Percentiles rank a stretch among this genome's conserved stretches.
These are phyloP conservation scores for Sialis lutaria DNA, from an alignment of 2,888 invertebrate genomes.

Conservation along the genomic window DNA sequence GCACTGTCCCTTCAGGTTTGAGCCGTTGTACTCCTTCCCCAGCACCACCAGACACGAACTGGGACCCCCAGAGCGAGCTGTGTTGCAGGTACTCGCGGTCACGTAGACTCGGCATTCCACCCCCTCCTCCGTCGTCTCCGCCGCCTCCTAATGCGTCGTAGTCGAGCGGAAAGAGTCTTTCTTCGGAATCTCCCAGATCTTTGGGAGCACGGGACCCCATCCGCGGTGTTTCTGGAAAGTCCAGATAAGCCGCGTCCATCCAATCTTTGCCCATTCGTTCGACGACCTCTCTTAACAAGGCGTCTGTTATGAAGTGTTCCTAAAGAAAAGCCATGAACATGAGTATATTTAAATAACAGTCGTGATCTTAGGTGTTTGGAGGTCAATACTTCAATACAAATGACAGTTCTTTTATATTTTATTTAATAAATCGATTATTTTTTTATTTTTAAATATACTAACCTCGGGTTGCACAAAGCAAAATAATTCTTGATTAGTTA, in stretches of 20 bases:
- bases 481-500: too few species aligned
- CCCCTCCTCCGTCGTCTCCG: conserved; percentile 30
- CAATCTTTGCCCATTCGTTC: conserved; percentile 64
- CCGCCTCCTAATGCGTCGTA: conserved; percentile 53
- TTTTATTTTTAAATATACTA: too few species aligned
- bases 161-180: conserved; percentile 35
- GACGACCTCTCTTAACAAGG: conserved; percentile 56
- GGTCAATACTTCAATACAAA: too few species aligned
- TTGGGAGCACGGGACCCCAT: conserved; percentile 22
- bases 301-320: conserved; percentile 50
- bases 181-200: conserved; percentile 35
- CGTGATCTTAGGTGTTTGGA: too few species aligned
- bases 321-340: conserved; percentile 15
- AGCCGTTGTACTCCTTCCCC: conserved; percentile 58
- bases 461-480: too few species aligned
- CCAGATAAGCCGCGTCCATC: conserved; percentile 45
- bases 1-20: conserved; percentile 33
- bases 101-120: conserved; percentile 60
- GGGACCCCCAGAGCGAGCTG: conserved; percentile 45
- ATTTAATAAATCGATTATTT: too few species aligned
- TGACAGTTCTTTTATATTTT: too few species aligned
- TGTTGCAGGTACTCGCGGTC: conserved; percentile 81
- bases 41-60: conserved; percentile 57
- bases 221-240: conserved; percentile 33
- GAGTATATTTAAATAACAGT: too few species aligned